These are phyloP conservation scores for Darwinula stevensoni DNA, from an alignment of 2,888 invertebrate species.

Conservation along the genomic window DNA sequence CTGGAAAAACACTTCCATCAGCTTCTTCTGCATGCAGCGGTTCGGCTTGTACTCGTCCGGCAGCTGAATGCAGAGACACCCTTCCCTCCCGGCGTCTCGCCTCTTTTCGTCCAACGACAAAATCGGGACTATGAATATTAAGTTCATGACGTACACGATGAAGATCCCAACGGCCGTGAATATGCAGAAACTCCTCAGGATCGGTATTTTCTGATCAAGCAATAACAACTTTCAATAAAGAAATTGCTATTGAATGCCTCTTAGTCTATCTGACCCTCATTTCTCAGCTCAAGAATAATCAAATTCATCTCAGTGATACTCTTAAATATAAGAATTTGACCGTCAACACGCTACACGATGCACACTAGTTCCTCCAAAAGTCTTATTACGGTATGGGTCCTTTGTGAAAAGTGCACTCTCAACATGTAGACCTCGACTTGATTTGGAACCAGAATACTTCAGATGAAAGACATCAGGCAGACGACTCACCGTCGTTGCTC, in stretches of 20 bases:
- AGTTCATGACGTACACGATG: neutral
- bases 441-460: too few species aligned
- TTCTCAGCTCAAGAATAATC: too few species aligned
- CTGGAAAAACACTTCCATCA: neutral
- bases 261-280: too few species aligned
- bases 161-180: neutral
- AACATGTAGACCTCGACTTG: too few species aligned
- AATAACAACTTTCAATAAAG: neutral
- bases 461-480: too few species aligned
- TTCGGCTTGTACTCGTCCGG: neutral
- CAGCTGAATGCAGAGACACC: neutral
- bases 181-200: neutral
- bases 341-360: too few species aligned
- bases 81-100: neutral
- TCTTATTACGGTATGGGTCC: too few species aligned
- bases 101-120: neutral
- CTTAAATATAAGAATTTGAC: too few species aligned
- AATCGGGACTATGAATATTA: neutral
- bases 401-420: too few species aligned
- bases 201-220: neutral
- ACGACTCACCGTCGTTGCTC: slow-evolving; percentile 37
- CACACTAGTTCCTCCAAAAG: too few species aligned
- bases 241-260: too few species aligned
- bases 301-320: too few species aligned
- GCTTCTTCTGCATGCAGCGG: neutral